Base-by-base conservation (phyloP, 1,140 invertebrate species). In the Eriosoma lanigerum region DNA sequence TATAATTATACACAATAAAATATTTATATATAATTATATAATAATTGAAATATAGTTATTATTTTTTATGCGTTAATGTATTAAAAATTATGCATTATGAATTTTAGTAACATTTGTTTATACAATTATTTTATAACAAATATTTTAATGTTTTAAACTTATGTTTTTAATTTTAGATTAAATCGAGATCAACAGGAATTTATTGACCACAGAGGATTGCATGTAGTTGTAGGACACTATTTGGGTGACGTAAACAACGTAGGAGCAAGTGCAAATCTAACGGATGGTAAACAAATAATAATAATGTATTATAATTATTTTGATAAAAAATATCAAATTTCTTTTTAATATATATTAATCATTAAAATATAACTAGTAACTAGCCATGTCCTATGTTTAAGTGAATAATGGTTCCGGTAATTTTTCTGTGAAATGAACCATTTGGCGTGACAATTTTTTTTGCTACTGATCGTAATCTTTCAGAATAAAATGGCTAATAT, bases 201-300 rank as follows among this genome's bases (percentile, higher is more conserved):
- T 84, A 88, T 92, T 44, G 92, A 94, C 86, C 88, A 88, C 68
- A 88, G 87, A 84, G 93, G 93, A 46, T 89, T 93, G 84, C 89
- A 90, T 83, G 92, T 95, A 8, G 90, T 95, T 32, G 92, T 95
- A 29, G 94, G 93, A 2, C 92, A 94, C 86, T 95, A 94, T 86
- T 89, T 94, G 82, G 93, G 93, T 15, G 91, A 91, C 82, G 87
- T 87, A 81, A 85, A 88, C 82, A 89, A 88, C 82, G 86, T 88
- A 76, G 83, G 88, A 24, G 87, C 87, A 82, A 85, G 85, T 81
- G 89, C 89, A 2, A 93, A 93, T 84, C 87, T 93, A 66, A 91
- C 91, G 54, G 87, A 92, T 86, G 92, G 92, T 93, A 85, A 86
- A 84, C 76, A 66, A 56, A 62, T 54, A 10, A 64, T 60, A 58